phyloP scores from a whole-genome alignment of 2,888 invertebrate genomes.

The Tenthredo amoena region DNA sequence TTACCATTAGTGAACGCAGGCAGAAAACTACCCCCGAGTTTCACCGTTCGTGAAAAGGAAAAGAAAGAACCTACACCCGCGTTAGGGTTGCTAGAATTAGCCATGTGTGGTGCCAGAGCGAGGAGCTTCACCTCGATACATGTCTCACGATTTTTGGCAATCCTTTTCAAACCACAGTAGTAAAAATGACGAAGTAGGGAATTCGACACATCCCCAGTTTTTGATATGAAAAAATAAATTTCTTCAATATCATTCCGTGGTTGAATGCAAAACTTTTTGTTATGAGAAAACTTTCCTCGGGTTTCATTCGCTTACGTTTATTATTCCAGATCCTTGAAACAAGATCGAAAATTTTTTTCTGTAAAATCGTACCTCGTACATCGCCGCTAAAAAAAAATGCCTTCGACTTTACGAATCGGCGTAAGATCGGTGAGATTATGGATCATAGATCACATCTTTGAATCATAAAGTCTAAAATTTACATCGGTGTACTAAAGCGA shows the following conservation, averaged over 20 bases:
- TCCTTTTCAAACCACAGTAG: too few species aligned
- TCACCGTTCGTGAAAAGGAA: neutral
- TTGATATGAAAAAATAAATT: neutral
- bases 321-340: neutral
- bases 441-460: neutral
- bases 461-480: neutral
- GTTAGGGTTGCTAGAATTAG: neutral
- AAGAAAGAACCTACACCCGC: neutral
- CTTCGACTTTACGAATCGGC: neutral
- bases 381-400: neutral
- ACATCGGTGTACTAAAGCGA: neutral
- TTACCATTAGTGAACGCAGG: neutral
- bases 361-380: neutral
- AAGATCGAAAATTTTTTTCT: neutral
- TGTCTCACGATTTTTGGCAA: neutral
- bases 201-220: neutral
- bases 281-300: neutral
- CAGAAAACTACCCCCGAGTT: neutral
- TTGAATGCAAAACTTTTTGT: neutral
- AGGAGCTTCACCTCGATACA: neutral
- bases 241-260: neutral
- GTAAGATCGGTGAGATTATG: neutral
- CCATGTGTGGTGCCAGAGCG: neutral
- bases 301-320: neutral
- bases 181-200: neutral